Evolutionary conservation across 1,140 invertebrate genomes (phyloP), one percentile per base, ranked within the genome.

Genomic region (Coenobita brevimanus): DNA sequence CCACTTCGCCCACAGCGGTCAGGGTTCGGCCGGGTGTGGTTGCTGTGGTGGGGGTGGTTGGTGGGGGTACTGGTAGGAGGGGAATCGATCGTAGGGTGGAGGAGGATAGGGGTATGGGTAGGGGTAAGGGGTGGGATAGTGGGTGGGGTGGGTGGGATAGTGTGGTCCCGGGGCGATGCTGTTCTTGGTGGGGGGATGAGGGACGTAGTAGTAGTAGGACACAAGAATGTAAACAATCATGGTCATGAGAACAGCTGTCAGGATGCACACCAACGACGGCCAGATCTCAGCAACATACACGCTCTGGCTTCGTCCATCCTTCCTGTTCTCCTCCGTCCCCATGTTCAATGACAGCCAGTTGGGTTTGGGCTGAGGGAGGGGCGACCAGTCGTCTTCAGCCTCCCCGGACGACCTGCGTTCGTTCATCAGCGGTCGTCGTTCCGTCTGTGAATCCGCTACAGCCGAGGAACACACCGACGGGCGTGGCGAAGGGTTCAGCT

Each of bases 261-360:
- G 76, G 62, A 87, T 81, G 60, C 84, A 87, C 46, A 87, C 84
- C 15, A 87, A 62, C 6, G 84, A 87, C 17, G 84, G 84, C 84
- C 84, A 87, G 17, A 87, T 81, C 62, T 87, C 84, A 0, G 84
- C 84, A 27, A 87, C 84, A 30, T 87, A 87, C 33, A 87, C 76
- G 1, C 73, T 71, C 24, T 76, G 73, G 3, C 33, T 8, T 0
- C 30, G 17, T 17, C 76, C 36, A 4, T 33, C 30, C 64, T 87
- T 87, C 24, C 62, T 71, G 0, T 46, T 36, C 2, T 73, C 67
- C 15, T 73, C 41, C n/a, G n/a, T n/a, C 17, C 36, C 76, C 33
- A 87, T 15, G 64, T 81, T 87, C 1, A 87, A 64, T 33, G 84
- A 87, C 15, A 87, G 41, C 84, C 84, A 87, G 46, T 69, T 87